Base-by-base conservation (phyloP, 2,797 vertebrate species). In the Periparus ater region DNA sequence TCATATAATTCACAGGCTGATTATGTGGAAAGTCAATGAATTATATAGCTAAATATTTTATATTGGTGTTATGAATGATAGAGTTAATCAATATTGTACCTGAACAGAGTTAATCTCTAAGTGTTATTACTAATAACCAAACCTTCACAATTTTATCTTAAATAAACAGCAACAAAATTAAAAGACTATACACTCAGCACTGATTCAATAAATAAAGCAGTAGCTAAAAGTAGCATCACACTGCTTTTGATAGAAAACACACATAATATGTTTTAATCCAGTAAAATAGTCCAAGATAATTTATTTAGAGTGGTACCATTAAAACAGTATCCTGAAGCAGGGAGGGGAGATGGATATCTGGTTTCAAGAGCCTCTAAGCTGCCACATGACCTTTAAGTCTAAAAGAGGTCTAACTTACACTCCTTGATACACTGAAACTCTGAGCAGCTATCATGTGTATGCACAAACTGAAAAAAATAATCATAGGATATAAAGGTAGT, bases 21-120 rank as follows among this genome's bases (percentile, higher is more conserved):
- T 96, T 96, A 97, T 93, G 95, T 95, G 57, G 68, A 95, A 96
- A 97, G 88, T 93, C 93, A 96, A 94, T 96, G 81, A 98, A 96
- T 97, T 93, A 95, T 82, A 73, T 12, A 93, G 75, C 62, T 96
- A 96, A 97, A 97, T 96, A 97, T 97, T 97, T 98, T 97, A 91
- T 75, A 93, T 82, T 71, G 38, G 80, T 61, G 78, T 83, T 65
- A 96, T 66, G 84, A 97, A 96, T 27, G 7, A 93, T 87, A 95
- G 62, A 83, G 47, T 91, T 97, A 97, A 97, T 97, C 94, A 97
- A 94, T 97, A 97, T 86, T 87, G 72, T 82, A 93, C 73, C 78
- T 67, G 77, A 96, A 93, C 23, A 92, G 58, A 95, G 45, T 77
- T 95, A 96, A 87, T 81, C 60, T 91, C 38, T 88, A 86, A 95